Percentiles rank a stretch among this genome's conserved stretches.
Conservation (phyloP, 2,888 invertebrate genomes). For the Tanytarsus gracilentus region DNA sequence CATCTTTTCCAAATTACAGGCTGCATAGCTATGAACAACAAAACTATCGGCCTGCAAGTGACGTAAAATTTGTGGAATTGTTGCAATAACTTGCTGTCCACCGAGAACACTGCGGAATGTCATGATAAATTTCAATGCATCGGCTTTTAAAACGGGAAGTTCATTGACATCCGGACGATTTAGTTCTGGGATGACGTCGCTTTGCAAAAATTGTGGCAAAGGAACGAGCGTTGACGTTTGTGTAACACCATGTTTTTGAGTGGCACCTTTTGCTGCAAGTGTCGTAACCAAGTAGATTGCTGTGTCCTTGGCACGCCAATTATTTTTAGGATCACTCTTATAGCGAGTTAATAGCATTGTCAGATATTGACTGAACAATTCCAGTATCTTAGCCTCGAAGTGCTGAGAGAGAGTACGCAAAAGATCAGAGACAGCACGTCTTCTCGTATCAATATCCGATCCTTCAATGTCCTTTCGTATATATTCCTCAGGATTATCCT, state of each 20-base stretch:
- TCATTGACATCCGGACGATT: constrained; percentile 68
- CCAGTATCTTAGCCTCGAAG: constrained; percentile 80
- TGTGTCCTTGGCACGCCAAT: constrained; percentile 94
- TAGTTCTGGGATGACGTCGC: constrained; percentile 80
- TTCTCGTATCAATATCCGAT: constrained; percentile 91
- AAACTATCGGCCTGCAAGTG: constrained; percentile 67
- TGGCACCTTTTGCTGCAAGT: constrained; percentile 80
- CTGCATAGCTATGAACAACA: constrained; percentile 93
- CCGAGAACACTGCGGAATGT: constrained; percentile 88
- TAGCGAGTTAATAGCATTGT: constrained; percentile 70
- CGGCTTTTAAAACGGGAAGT: constrained; percentile 87
- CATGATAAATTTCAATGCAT: constrained; percentile 93
- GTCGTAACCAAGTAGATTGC: constrained; percentile 95
- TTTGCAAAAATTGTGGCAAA: constrained; percentile 77
- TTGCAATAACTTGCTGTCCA: constrained; percentile 60
- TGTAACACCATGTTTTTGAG: constrained; percentile 84
- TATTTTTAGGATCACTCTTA: constrained; percentile 58
- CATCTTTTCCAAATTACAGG: constrained; percentile 83
- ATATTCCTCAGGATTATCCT: constrained; percentile 97
- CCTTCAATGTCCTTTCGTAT: constrained; percentile 95
- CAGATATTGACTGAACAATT: constrained; percentile 79
- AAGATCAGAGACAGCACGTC: constrained; percentile 93
- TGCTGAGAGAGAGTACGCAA: constrained; percentile 83
- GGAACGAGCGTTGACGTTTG: constrained; percentile 84
- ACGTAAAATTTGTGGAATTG: constrained; percentile 68